Evolutionary conservation across 2,797 vertebrate genomes (phyloP), one percentile per base, ranked within the genome.

Genomic region (Meda fulgida): DNA sequence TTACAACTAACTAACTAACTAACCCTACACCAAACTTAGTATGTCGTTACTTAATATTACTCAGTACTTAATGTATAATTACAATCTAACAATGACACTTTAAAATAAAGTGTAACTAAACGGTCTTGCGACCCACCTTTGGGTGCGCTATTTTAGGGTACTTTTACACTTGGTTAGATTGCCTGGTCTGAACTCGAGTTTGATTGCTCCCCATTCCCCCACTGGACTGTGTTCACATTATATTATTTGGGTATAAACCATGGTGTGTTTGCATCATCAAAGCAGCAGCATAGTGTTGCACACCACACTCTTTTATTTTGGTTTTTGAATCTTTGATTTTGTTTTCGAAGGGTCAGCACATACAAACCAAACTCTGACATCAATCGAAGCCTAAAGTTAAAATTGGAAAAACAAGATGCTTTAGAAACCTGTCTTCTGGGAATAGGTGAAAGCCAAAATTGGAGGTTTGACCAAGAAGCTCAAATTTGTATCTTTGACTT

Each of bases 401-500:
- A 26, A 21, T 40, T 23, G 46, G 53, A 34, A 71, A 63, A 79
- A 38, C 36, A 85, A 55, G 13, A 71, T 51, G 29, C 73, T 63
- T 66, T 19, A 34, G 26, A 40, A 70, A 71, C 11, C 13, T 21
- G 23, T 65, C 55, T 69, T 79, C 53, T 34, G 75, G 43, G 21
- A 84, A 65, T 23, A 51, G 40, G 18, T 81, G 11, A 69, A 80
- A 60, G 31, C 31, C 38, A 67, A 60, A 14, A 23, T 80, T 14
- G 16, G 29, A 70, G 51, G 38, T 75, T 71, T 71, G 19, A 29
- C 31, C 36, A 18, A 80, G 36, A 76, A 84, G 23, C n/a, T 31
- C 29, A 63, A 66, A 65, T 14, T 83, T 85, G 88, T 53, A 85
- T 65, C 63, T 79, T 81, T 88, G 78, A 86, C 84, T 55, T 77